These are phyloP conservation scores for Allophyes oxyacanthae DNA, from an alignment of 2,888 invertebrate genomes.

Conservation along the genomic window DNA sequence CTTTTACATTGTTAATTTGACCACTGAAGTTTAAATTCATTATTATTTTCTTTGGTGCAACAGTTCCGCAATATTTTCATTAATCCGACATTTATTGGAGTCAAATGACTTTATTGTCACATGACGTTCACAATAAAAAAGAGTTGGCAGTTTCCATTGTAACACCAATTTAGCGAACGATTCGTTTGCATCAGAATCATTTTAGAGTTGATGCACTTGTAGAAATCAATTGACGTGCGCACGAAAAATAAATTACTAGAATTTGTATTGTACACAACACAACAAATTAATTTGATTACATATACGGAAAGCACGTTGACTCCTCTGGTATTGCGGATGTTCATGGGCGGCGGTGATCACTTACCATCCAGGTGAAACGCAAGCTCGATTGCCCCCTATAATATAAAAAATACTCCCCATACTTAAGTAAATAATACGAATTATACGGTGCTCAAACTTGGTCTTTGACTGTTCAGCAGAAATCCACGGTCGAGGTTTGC, in stretches of 20 bases:
- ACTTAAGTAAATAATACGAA: too few relatives aligned
- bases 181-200: conserved; percentile 15
- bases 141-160: conserved; percentile 16
- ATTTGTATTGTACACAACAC: conserved; percentile 10
- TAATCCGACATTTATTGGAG: conserved; percentile 25
- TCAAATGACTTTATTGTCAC: conserved; percentile 39
- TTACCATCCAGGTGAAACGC: too few relatives aligned
- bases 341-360: too few relatives aligned
- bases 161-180: conserved; percentile 27
- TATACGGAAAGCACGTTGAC: too few relatives aligned
- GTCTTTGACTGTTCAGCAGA: too few relatives aligned
- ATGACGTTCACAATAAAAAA: conserved; percentile 36
- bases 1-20: too few relatives aligned
- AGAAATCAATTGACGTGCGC: conserved; percentile 17
- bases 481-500: too few relatives aligned
- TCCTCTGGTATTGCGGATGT: too few relatives aligned
- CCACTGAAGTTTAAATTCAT: neutral
- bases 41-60: conserved; percentile 19
- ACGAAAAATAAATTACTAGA: conserved; percentile 13
- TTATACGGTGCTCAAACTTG: too few relatives aligned
- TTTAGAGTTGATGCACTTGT: conserved; percentile 28
- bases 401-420: too few relatives aligned
- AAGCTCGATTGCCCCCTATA: too few relatives aligned
- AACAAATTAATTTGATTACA: too few relatives aligned
- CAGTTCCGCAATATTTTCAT: conserved; percentile 1